Base-by-base conservation (phyloP, 2,888 invertebrate species). In the Rhyacophila evoluta region DNA sequence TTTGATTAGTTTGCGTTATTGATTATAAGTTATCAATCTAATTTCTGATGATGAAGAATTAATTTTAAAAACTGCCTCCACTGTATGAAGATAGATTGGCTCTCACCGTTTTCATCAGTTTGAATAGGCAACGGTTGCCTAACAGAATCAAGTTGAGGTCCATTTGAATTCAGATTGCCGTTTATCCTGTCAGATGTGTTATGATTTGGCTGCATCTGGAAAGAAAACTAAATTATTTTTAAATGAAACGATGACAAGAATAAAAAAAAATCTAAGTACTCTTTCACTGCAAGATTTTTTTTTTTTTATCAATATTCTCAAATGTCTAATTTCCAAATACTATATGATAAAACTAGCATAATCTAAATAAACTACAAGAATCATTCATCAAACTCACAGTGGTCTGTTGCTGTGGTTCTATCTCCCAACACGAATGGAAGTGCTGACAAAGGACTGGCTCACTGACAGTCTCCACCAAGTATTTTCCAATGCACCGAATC, bases 361-460 rank as follows among this genome's bases (percentile, higher is more conserved):
- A 5, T 33, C 11, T 8, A 71, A 10, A 71, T 71, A 12, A 12
- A 11, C 8, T 36, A n/a, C n/a, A 39, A 5, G 3, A 39, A 15
- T 39, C 2, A n/a, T n/a, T n/a, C n/a, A n/a, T n/a, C 1, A 12
- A 55, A 29, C 75, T 75, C n/a, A 78, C 78, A 28, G 8, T n/a
- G 6, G 19, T 15, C 37, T 36, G 55, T 10, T 19, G 19, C 19
- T 55, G 73, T n/a, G 82, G 82, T 73, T 83, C 81, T 10, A 83
- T 79, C 79, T 86, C 85, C 82, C 90, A 87, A 77, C 88, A 88
- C 25, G 88, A 89, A 85, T 96, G 95, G 83, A 97, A 92, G 85
- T 98, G 96, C 83, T 95, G 92, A 74, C 96, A 90, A 83, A 98
- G 89, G 83, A 97, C 95, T 83, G 95, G 95, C 86, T 98, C 98